A percentile compares a stretch with the other conserved stretches of the same genome.
Conservation (phyloP, 2,113 vertebrate species). For the Sitta europaea region DNA sequence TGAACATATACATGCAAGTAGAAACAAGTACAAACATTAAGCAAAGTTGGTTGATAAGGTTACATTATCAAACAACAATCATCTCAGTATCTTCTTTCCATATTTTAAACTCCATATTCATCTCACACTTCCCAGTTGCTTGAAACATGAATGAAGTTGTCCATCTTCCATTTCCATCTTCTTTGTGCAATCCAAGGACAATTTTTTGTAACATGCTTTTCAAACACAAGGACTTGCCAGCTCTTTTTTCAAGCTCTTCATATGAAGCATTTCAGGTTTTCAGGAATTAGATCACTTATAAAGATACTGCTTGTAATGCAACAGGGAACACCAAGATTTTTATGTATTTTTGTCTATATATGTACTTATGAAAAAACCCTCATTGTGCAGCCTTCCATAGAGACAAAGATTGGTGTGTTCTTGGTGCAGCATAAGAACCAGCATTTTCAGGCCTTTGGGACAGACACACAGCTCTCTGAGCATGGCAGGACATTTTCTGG, state of each 20-base stretch:
- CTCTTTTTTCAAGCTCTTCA: neutral
- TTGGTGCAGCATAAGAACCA: slow-evolving; percentile 46
- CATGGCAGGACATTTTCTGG: slow-evolving; percentile 55
- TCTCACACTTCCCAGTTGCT: neutral
- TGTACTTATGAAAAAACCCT: neutral
- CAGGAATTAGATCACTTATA: neutral
- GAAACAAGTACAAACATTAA: slow-evolving; percentile 51
- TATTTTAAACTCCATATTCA: neutral
- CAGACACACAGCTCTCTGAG: slow-evolving; percentile 49
- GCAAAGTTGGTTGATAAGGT: neutral
- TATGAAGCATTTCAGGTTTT: neutral
- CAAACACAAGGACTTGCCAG: neutral
- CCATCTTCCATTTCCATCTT: neutral
- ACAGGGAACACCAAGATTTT: neutral
- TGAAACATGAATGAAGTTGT: neutral
- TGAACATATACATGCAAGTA: slow-evolving; percentile 42
- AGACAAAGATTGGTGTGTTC: slow-evolving; percentile 18
- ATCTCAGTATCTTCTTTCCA: neutral
- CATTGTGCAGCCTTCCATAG: slow-evolving; percentile 25
- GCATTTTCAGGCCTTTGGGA: slow-evolving; percentile 58
- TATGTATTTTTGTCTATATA: neutral
- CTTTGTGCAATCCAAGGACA: neutral
- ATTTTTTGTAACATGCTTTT: neutral
- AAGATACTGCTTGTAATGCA: neutral
- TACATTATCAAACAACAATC: slow-evolving; percentile 23